These are phyloP conservation scores for Laothoe populi DNA, from an alignment of 2,888 invertebrate genomes.

Conservation along the genomic window DNA sequence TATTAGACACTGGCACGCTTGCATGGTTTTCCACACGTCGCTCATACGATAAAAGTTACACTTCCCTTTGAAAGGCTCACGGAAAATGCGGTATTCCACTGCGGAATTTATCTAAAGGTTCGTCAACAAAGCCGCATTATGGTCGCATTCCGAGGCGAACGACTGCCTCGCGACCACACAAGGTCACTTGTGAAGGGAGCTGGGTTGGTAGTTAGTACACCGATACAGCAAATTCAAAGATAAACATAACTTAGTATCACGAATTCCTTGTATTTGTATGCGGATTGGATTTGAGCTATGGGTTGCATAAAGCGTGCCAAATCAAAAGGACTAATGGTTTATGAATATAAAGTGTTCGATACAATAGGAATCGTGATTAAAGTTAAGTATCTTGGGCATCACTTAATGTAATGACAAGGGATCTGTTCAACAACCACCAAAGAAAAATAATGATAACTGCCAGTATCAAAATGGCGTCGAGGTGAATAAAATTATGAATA, in stretches of 20 bases:
- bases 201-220: conserved; percentile 31
- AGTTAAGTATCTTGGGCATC: not conserved
- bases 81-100: conserved; percentile 39
- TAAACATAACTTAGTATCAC: conserved; percentile 20
- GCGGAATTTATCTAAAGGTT: conserved; percentile 51
- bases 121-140: conserved; percentile 69
- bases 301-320: conserved; percentile 26
- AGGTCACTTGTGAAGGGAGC: conserved; percentile 79
- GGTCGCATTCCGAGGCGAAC: conserved; percentile 76
- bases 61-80: conserved; percentile 22
- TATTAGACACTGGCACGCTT: no score
- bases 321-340: not conserved
- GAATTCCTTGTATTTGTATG: conserved; percentile 42
- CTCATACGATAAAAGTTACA: conserved; percentile 22
- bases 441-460: not conserved
- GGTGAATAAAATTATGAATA: conserved; percentile 10
- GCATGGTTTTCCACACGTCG: conserved; percentile 1
- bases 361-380: conserved; percentile 13
- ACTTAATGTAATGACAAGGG: no score
- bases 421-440: not conserved
- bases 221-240: not conserved
- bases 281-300: conserved; percentile 38
- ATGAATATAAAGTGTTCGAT: not conserved
- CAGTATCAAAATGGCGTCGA: conserved; percentile 1
- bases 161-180: conserved; percentile 73